phyloP scores from a whole-genome alignment of 2,888 invertebrate genomes.

The Nesidiocoris tenuis region DNA sequence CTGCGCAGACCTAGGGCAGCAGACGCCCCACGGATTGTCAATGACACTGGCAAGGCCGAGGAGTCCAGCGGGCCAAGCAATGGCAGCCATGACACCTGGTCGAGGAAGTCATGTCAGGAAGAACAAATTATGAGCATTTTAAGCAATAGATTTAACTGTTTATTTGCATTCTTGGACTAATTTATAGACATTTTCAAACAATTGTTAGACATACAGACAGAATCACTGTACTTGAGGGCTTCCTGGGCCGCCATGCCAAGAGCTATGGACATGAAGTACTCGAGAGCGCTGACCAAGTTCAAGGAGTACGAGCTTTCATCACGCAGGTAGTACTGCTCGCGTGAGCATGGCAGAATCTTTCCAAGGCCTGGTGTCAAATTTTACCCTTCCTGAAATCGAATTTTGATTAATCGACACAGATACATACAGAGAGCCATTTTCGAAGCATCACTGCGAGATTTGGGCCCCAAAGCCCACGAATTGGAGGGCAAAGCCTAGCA shows the following conservation, averaged over 20 bases:
- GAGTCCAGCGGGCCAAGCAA: slow-evolving; percentile 66
- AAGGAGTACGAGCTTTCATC: slow-evolving; percentile 64
- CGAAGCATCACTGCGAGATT: too few species aligned
- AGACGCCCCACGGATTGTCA: slow-evolving; percentile 70
- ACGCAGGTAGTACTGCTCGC: slow-evolving; percentile 65
- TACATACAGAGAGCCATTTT: too few species aligned
- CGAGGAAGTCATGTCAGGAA: background rate
- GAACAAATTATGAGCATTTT: background rate
- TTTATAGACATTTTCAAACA: background rate
- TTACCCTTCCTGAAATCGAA: slow-evolving; percentile 51
- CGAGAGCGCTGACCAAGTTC: slow-evolving; percentile 63
- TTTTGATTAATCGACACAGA: too few species aligned
- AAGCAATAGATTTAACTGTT: background rate
- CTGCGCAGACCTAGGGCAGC: slow-evolving; percentile 60
- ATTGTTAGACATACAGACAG: slow-evolving; percentile 53
- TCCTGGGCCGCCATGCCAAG: slow-evolving; percentile 63
- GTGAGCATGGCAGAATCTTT: slow-evolving; percentile 58
- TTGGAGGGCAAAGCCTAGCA: too few species aligned
- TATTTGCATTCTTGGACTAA: background rate
- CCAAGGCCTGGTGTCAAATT: slow-evolving; percentile 53
- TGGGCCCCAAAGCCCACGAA: too few species aligned
- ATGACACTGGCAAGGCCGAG: slow-evolving; percentile 60
- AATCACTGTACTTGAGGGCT: slow-evolving; percentile 65
- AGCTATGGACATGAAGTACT: slow-evolving; percentile 62
- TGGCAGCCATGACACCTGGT: slow-evolving; percentile 62